Conservation (phyloP, 2,888 invertebrate species). For the Agonopterix arenella region DNA sequence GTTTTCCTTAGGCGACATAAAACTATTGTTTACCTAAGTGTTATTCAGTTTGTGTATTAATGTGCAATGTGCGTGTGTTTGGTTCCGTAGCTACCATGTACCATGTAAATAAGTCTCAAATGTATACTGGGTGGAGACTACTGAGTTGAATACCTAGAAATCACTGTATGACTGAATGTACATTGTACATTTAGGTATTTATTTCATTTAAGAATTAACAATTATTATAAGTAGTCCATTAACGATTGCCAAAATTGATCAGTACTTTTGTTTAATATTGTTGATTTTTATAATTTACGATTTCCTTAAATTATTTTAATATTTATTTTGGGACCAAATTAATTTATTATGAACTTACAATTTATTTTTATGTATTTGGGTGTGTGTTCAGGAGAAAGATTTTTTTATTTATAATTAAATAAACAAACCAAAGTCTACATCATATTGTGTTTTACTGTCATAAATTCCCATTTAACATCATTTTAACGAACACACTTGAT, state of each 20-base stretch:
- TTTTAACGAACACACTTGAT: not conserved
- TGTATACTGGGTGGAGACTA: constrained; percentile 33
- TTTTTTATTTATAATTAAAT: constrained; percentile 72
- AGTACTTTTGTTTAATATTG: constrained; percentile 66
- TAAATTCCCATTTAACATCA: not conserved
- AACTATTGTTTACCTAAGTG: constrained; percentile 39
- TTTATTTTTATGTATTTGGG: constrained; percentile 61
- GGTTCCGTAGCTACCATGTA: constrained; percentile 45
- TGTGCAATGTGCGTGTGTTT: constrained; percentile 41
- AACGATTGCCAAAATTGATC: constrained; percentile 74
- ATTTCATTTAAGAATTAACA: constrained; percentile 65
- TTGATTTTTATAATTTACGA: constrained; percentile 58
- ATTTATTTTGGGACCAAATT: constrained; percentile 77
- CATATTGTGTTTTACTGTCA: constrained; percentile 60
- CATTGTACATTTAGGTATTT: constrained; percentile 60
- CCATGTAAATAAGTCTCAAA: constrained; percentile 57
- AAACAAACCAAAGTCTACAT: constrained; percentile 75
- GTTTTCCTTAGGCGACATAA: constrained; percentile 57
- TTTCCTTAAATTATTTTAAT: constrained; percentile 66
- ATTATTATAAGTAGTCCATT: constrained; percentile 65
- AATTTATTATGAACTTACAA: constrained; percentile 70
- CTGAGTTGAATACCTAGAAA: constrained; percentile 36
- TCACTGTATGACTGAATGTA: constrained; percentile 55
- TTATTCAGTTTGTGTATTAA: constrained; percentile 48
- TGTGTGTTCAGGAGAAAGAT: constrained; percentile 67